These are phyloP conservation scores for Megalurothrips usitatus DNA, from an alignment of 2,888 invertebrate species.

Conservation along the genomic window DNA sequence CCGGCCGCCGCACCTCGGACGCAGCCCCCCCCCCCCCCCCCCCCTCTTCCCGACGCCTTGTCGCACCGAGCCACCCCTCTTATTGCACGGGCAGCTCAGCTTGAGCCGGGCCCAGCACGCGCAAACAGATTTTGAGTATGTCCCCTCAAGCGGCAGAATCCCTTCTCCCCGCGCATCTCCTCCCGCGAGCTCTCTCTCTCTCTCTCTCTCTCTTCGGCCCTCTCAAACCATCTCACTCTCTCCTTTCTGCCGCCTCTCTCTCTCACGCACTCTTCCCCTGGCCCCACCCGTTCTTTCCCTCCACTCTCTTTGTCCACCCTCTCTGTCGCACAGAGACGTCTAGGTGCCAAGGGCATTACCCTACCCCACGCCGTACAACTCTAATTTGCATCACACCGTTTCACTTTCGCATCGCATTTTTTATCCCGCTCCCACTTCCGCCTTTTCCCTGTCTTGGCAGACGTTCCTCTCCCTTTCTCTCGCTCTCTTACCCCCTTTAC, in stretches of 20 bases:
- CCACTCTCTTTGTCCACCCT: too few species aligned
- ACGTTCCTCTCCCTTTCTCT: not conserved
- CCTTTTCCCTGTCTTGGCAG: not conserved
- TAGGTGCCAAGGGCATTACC: not conserved
- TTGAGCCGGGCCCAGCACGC: too few species aligned
- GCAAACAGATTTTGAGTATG: too few species aligned
- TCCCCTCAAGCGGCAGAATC: not conserved
- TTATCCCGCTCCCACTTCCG: not conserved
- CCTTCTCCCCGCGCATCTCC: not conserved
- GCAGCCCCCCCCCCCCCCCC: too few species aligned
- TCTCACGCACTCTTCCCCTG: too few species aligned
- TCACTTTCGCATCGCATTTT: slow-evolving; percentile 11
- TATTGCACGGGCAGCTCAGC: too few species aligned
- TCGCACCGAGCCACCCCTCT: too few species aligned
- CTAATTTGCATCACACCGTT: not conserved
- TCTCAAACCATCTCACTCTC: not conserved
- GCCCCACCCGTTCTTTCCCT: too few species aligned
- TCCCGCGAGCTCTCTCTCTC: not conserved
- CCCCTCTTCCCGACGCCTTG: too few species aligned
- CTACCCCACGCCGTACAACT: not conserved
- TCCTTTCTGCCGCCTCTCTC: not conserved
- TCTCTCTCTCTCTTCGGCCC: not conserved
- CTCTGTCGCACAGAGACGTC: too few species aligned
- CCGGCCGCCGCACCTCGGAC: too few species aligned
- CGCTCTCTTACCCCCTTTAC: not conserved